Conservation (phyloP, 2,113 vertebrate species). For the Mystacornis crossleyi region DNA sequence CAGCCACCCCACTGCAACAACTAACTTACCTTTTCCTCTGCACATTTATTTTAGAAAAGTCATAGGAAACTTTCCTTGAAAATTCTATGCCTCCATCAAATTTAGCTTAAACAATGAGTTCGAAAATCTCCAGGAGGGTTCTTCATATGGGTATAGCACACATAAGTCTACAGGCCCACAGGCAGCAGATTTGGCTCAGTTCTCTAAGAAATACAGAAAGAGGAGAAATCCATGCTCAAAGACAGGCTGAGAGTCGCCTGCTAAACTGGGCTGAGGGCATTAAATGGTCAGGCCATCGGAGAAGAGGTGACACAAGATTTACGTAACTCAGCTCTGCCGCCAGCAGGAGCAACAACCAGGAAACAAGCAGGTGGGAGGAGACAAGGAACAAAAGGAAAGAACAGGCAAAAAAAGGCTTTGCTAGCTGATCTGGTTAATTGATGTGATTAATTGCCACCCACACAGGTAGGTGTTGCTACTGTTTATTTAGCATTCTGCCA, state of each 20-base stretch:
- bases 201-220: background rate
- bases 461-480: constrained; percentile 53
- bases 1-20: too few species aligned
- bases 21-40: background rate
- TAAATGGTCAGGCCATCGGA: background rate
- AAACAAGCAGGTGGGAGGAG: constrained; percentile 34
- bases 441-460: constrained; percentile 69
- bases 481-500: constrained; percentile 65
- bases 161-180: background rate
- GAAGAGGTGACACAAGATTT: background rate
- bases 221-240: background rate
- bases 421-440: constrained; percentile 32
- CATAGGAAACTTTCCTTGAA: background rate
- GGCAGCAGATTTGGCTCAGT: background rate
- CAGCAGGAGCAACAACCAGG: background rate
- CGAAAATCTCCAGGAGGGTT: background rate
- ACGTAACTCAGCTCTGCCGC: background rate
- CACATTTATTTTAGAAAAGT: background rate
- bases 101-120: background rate
- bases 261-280: background rate
- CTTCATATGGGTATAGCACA: background rate
- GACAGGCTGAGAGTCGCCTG: background rate
- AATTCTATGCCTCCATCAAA: background rate
- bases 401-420: background rate
- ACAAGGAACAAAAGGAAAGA: constrained; percentile 41